These are phyloP conservation scores for Bambusicola thoracicus DNA, from an alignment of 2,113 vertebrate species.

Conservation along the genomic window DNA sequence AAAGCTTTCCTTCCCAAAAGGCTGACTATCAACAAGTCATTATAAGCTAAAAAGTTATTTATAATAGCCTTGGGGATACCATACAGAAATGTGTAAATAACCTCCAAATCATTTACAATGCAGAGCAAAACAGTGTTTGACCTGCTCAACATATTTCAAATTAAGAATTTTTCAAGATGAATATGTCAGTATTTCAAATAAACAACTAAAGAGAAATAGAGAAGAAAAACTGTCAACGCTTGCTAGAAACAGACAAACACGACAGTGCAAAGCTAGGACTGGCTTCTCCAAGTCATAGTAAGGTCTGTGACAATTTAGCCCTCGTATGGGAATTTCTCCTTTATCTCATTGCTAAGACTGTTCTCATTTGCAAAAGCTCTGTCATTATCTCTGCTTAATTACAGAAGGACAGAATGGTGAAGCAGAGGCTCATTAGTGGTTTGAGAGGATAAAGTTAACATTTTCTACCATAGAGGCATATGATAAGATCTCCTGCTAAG, in stretches of 20 bases:
- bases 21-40: not conserved
- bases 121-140: not conserved
- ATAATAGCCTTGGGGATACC: not conserved
- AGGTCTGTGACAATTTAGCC: not conserved
- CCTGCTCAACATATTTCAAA: not conserved
- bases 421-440: not conserved
- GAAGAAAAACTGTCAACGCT: not conserved
- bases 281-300: not conserved
- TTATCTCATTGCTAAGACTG: not conserved
- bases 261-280: not conserved
- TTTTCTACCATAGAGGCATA: not conserved
- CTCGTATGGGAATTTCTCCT: not conserved
- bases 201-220: not conserved
- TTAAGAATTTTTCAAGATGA: not conserved
- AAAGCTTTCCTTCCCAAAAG: conserved; percentile 8
- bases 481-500: not conserved
- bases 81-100: not conserved
- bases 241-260: not conserved
- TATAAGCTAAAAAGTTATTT: not conserved
- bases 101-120: not conserved
- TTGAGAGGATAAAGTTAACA: not conserved
- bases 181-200: not conserved
- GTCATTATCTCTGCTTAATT: not conserved
- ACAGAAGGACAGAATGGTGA: not conserved
- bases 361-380: not conserved